A percentile compares a stretch with the other conserved stretches of the same genome.
These are phyloP conservation scores for Heliconius nattereri DNA, from an alignment of 1,140 invertebrate genomes.

Conservation along the genomic window DNA sequence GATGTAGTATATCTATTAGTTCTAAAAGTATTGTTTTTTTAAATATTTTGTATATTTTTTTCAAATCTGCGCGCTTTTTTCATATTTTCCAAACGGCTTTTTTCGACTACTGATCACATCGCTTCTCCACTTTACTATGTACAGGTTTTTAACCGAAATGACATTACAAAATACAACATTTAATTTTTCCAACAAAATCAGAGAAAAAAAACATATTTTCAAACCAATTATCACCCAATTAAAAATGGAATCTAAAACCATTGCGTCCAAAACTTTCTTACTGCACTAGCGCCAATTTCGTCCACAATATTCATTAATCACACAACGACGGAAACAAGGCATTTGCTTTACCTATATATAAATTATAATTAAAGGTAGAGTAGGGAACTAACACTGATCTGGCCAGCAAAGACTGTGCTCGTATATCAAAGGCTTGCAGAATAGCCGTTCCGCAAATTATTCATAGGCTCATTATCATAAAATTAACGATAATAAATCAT, in stretches of 20 bases:
- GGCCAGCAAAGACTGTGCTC: conserved; percentile 23
- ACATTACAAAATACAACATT: no score
- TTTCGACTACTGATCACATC: no score
- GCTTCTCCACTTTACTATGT: no score
- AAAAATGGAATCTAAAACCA: not conserved
- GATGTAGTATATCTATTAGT: no score
- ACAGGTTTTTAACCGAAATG: no score
- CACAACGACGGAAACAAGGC: not conserved
- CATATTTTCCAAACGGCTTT: no score
- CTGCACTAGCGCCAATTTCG: not conserved
- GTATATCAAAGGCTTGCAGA: conserved; percentile 51
- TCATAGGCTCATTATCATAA: conserved; percentile 76
- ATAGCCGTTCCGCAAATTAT: conserved; percentile 57
- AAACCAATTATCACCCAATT: not conserved
- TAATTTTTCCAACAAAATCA: no score
- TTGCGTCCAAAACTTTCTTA: not conserved
- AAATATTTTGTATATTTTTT: no score
- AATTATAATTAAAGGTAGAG: conserved; percentile 18
- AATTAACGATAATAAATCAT: conserved; percentile 77
- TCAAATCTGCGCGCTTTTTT: no score
- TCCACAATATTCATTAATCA: not conserved
- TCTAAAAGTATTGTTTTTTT: no score
- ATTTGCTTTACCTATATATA: conserved; percentile 9
- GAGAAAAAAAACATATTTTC: not conserved
- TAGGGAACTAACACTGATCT: conserved; percentile 15